Conservation (phyloP, 2,888 invertebrate genomes). For the Nymphalis c-album region DNA sequence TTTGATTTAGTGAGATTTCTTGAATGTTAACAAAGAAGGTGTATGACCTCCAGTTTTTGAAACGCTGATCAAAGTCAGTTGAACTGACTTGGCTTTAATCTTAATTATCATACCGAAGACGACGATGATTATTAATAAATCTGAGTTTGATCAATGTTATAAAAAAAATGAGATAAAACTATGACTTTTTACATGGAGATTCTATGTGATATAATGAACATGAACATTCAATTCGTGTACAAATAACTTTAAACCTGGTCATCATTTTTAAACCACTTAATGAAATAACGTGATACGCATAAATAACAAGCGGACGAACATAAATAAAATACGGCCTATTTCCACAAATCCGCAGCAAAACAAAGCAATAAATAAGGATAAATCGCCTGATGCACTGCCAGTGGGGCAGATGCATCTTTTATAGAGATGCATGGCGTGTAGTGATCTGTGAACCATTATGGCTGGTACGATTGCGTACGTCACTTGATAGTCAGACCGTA, state of each 20-base stretch:
- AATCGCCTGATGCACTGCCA: constrained; percentile 33
- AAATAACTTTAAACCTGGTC: not conserved
- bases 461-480: not conserved
- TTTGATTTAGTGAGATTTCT: too few species aligned
- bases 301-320: not conserved
- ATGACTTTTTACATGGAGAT: too few species aligned
- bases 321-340: constrained; percentile 19
- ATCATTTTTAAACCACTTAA: constrained; percentile 8
- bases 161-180: too few species aligned
- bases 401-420: constrained; percentile 34
- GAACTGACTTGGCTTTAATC: too few species aligned
- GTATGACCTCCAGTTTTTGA: too few species aligned
- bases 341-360: constrained; percentile 31
- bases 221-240: not conserved
- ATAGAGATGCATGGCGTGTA: constrained; percentile 39
- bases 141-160: too few species aligned
- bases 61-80: too few species aligned
- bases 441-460: constrained; percentile 22
- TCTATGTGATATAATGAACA: too few species aligned
- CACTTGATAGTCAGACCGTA: too few species aligned
- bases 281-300: not conserved
- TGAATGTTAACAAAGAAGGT: too few species aligned
- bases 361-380: constrained; percentile 39
- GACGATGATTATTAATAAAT: too few species aligned
- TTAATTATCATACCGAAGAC: too few species aligned